phyloP scores from a whole-genome alignment of 2,113 vertebrate genomes.

The Dolichotis patagonum region DNA sequence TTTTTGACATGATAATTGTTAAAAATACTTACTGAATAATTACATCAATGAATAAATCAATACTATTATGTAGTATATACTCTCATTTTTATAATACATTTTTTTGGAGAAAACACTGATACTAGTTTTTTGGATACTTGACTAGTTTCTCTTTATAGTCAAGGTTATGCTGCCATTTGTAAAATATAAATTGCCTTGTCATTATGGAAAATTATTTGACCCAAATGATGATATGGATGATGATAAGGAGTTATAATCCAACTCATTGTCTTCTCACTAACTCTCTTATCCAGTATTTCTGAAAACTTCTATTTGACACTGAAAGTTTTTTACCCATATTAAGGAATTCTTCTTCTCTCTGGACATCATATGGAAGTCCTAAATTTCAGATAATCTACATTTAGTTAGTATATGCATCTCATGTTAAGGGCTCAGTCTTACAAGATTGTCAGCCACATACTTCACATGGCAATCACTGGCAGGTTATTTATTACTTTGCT shows the following conservation, averaged over 20 bases:
- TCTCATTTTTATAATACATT: neutral
- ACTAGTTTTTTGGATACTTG: neutral
- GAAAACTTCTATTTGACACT: neutral
- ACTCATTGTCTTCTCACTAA: neutral
- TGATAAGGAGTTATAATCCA: neutral
- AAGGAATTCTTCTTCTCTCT: neutral
- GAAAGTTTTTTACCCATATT: neutral
- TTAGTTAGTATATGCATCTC: neutral
- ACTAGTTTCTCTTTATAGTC: neutral
- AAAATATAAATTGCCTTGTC: neutral
- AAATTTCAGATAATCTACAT: neutral
- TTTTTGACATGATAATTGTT: neutral
- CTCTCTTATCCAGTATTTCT: neutral
- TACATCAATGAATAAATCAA: neutral
- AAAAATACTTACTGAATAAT: neutral
- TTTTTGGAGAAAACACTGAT: constrained; percentile 17
- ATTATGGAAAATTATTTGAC: constrained; percentile 11
- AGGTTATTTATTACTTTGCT: neutral
- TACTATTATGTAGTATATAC: neutral
- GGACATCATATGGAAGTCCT: neutral
- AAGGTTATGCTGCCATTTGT: neutral
- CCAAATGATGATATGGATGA: neutral
- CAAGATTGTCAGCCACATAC: no score
- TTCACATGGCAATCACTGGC: neutral
- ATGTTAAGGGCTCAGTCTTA: neutral